These are phyloP conservation scores for Phalacrocorax pelagicus DNA, from an alignment of 2,113 vertebrate species.

Conservation along the genomic window DNA sequence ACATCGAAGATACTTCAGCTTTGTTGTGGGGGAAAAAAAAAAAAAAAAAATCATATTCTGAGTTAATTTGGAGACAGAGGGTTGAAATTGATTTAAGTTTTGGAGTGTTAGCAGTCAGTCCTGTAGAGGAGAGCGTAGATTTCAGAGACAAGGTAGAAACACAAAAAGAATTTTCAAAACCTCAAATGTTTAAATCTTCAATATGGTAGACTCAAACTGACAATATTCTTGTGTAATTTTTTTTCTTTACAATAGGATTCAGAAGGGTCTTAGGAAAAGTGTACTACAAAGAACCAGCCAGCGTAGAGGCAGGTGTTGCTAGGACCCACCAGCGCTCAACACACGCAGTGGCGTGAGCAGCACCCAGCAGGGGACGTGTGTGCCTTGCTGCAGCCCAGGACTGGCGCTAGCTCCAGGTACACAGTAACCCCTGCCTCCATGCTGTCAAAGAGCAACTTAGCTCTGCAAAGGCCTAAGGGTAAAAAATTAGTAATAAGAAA, in stretches of 20 bases:
- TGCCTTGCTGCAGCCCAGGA: not conserved
- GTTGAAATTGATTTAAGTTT: not conserved
- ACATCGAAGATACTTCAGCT: not conserved
- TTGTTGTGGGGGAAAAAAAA: too few species aligned
- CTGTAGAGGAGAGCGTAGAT: fast-evolving
- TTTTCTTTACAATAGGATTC: not conserved
- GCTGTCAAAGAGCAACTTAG: not conserved
- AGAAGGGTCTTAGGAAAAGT: not conserved
- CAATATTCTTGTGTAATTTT: not conserved
- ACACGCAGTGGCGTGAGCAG: not conserved
- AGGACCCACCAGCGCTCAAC: not conserved
- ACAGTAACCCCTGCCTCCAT: not conserved
- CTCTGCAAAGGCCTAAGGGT: not conserved
- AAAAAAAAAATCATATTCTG: not conserved
- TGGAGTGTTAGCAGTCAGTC: not conserved
- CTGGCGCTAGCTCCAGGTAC: not conserved
- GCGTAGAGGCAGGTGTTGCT: fast-evolving
- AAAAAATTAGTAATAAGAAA: not conserved
- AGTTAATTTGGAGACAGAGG: not conserved
- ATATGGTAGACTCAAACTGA: not conserved
- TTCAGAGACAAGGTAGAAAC: not conserved
- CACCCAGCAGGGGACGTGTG: fast-evolving
- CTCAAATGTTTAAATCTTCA: not conserved
- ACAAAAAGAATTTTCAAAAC: not conserved
- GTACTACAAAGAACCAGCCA: not conserved